These are phyloP conservation scores for Masticophis lateralis DNA, from an alignment of 2,797 vertebrate species.

Conservation along the genomic window DNA sequence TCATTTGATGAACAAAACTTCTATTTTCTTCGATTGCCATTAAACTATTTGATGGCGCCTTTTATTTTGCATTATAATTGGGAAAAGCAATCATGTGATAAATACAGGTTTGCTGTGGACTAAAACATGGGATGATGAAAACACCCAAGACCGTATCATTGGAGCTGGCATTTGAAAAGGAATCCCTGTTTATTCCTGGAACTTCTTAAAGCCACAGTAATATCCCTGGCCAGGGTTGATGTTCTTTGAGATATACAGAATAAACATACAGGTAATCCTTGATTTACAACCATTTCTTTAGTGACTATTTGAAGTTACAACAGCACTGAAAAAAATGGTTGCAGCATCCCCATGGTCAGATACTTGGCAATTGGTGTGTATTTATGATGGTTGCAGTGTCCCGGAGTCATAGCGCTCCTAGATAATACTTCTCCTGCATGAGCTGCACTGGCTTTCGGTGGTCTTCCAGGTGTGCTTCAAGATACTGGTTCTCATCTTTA, in stretches of 20 bases:
- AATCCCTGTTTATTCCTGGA: neutral
- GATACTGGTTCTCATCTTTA: too few species aligned
- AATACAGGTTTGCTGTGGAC: slow-evolving; percentile 67
- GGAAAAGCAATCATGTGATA: slow-evolving; percentile 71
- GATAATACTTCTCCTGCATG: too few species aligned
- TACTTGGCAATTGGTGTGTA: neutral
- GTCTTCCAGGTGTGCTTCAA: too few species aligned
- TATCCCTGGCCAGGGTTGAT: neutral
- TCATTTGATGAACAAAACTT: slow-evolving; percentile 71
- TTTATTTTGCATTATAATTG: slow-evolving; percentile 76
- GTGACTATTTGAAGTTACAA: neutral
- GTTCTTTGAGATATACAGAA: neutral
- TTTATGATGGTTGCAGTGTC: neutral
- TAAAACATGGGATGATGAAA: slow-evolving; percentile 58
- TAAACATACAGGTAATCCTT: neutral
- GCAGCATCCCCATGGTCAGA: neutral
- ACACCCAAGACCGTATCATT: slow-evolving; percentile 29
- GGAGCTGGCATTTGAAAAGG: neutral
- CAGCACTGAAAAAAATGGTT: neutral
- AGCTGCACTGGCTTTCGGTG: too few species aligned
- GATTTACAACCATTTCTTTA: neutral
- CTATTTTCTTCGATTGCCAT: slow-evolving; percentile 71
- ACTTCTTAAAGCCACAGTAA: neutral
- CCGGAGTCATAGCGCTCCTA: too few species aligned
- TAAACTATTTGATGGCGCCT: slow-evolving; percentile 73